These are phyloP conservation scores for Misgurnus mizolepis DNA, from an alignment of 2,113 vertebrate species.

Conservation along the genomic window DNA sequence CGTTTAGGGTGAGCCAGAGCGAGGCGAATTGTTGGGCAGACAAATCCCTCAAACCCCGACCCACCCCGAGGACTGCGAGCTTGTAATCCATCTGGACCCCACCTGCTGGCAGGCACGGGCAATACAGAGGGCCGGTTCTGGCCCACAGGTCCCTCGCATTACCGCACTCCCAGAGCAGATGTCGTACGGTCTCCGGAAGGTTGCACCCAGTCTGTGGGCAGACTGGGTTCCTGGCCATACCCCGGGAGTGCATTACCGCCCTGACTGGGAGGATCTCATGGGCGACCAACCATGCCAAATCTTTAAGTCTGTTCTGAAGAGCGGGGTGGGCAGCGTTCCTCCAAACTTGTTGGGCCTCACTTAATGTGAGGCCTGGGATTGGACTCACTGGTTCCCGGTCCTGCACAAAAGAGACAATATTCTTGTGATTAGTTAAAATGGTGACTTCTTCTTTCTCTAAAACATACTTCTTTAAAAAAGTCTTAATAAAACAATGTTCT, in stretches of 20 bases:
- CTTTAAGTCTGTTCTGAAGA: slow-evolving; percentile 15
- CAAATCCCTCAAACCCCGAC: background rate
- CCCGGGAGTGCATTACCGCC: too few species aligned
- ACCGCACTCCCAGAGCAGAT: slow-evolving; percentile 32
- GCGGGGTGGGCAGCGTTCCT: background rate
- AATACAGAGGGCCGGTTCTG: slow-evolving; percentile 3
- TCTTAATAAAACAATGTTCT: rapidly evolving
- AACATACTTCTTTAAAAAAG: too few species aligned
- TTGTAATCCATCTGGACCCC: background rate
- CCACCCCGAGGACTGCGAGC: background rate
- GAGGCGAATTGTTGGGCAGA: background rate
- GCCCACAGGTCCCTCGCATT: slow-evolving; percentile 40
- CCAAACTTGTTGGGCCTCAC: background rate
- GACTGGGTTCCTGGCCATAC: too few species aligned
- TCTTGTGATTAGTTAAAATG: background rate
- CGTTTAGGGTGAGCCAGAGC: slow-evolving; percentile 36
- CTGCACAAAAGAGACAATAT: background rate
- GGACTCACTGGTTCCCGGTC: background rate
- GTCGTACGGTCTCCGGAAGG: background rate
- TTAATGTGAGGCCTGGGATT: background rate
- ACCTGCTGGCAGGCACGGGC: slow-evolving; percentile 6
- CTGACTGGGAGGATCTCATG: too few species aligned
- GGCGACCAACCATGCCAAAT: background rate
- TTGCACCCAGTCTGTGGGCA: too few species aligned
- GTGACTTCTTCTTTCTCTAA: background rate